These are phyloP conservation scores for Junco hyemalis DNA, from an alignment of 2,113 vertebrate genomes.

Conservation along the genomic window DNA sequence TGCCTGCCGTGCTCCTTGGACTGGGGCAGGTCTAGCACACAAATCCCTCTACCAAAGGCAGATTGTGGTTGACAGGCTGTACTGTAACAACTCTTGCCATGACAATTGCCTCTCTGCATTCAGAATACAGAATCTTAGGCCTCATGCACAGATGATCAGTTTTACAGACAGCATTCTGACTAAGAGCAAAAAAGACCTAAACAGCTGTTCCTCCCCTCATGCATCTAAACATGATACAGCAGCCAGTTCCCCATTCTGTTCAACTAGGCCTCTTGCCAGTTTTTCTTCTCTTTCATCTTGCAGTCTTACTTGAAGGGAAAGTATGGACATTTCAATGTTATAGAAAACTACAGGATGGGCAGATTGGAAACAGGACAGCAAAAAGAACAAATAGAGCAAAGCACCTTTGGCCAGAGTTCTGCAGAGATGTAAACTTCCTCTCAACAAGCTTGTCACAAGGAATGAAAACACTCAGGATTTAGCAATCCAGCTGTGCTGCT, in stretches of 20 bases:
- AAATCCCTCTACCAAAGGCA: not conserved
- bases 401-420: not conserved
- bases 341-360: not conserved
- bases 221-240: not conserved
- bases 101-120: not conserved
- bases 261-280: not conserved
- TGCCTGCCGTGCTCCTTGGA: fast-evolving
- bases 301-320: not conserved
- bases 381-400: not conserved
- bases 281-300: not conserved
- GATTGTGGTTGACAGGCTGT: not conserved
- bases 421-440: not conserved
- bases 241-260: not conserved
- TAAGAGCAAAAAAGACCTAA: not conserved
- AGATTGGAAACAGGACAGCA: not conserved
- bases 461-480: not conserved
- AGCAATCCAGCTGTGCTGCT: not conserved
- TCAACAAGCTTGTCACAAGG: not conserved
- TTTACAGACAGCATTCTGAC: not conserved
- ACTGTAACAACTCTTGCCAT: not conserved
- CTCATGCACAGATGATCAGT: not conserved
- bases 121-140: not conserved
- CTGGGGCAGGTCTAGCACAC: not conserved
- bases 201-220: not conserved
- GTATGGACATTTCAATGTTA: not conserved